Conservation (phyloP, 2,888 invertebrate species). For the Tiliacea citrago region DNA sequence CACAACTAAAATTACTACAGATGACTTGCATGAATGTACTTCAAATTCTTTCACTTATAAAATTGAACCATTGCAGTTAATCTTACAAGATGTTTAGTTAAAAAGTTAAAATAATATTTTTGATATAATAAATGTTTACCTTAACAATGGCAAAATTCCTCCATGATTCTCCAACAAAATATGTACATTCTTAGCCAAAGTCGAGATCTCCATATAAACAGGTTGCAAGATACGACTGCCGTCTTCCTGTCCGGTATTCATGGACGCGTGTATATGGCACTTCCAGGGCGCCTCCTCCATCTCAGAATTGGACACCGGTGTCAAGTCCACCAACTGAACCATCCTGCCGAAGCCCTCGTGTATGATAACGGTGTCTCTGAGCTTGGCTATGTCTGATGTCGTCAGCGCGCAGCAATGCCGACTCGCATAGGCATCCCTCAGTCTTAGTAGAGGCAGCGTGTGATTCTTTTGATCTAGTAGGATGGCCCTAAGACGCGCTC, state of each 20-base stretch:
- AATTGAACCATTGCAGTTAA: neutral
- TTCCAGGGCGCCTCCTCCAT: conserved; percentile 88
- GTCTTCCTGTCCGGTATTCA: conserved; percentile 82
- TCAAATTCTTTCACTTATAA: neutral
- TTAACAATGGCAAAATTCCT: conserved; percentile 94
- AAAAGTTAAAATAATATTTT: neutral
- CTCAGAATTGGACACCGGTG: conserved; percentile 79
- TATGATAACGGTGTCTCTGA: conserved; percentile 93
- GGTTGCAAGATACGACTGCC: conserved; percentile 91
- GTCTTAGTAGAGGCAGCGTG: conserved; percentile 94
- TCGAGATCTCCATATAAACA: conserved; percentile 92
- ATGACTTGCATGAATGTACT: neutral
- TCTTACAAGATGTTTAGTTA: neutral
- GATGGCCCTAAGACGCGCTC: conserved; percentile 93
- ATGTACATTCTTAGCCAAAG: conserved; percentile 92
- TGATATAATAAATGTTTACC: conserved; percentile 89
- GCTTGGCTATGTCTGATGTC: conserved; percentile 93
- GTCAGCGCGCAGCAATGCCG: conserved; percentile 94
- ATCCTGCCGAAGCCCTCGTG: conserved; percentile 86
- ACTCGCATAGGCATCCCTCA: conserved; percentile 95
- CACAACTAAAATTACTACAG: neutral
- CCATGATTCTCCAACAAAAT: conserved; percentile 93
- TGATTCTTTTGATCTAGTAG: conserved; percentile 94
- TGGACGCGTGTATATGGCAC: conserved; percentile 87
- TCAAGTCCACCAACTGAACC: conserved; percentile 84